phyloP scores from a whole-genome alignment of 1,140 invertebrate species.

The Atta colombica region DNA sequence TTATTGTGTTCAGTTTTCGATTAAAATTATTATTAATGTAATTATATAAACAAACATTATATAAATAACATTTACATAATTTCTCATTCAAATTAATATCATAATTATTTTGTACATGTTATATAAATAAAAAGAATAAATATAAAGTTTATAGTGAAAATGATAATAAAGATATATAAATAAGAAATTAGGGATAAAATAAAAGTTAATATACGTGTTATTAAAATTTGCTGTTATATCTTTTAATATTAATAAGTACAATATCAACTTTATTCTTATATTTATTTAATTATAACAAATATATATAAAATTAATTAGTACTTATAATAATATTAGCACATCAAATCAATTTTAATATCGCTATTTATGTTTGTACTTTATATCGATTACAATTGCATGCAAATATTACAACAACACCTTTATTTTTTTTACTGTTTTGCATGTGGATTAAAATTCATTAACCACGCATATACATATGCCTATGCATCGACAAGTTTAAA shows the following conservation, averaged over 20 bases:
- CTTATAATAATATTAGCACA: not conserved
- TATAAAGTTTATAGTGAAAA: not conserved
- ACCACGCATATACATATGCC: slow-evolving; percentile 8
- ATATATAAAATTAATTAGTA: not conserved
- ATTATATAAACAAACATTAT: not conserved
- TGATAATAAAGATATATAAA: not conserved
- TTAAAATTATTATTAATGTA: slow-evolving; percentile 6
- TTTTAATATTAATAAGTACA: not conserved
- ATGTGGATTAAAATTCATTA: slow-evolving; percentile 60
- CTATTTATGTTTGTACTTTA: not conserved
- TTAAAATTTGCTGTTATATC: not conserved
- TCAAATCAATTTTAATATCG: not conserved
- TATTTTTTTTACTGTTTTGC: slow-evolving; percentile 43
- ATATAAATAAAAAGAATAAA: not conserved
- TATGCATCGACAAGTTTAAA: not conserved
- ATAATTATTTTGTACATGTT: not conserved
- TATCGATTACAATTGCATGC: not conserved
- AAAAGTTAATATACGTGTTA: not conserved
- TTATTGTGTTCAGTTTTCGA: not conserved
- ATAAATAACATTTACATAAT: not conserved
- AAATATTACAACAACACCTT: slow-evolving; percentile 41
- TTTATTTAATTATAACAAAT: not conserved
- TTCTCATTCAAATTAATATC: not conserved
- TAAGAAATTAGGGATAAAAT: not conserved
- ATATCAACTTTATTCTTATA: not conserved